Percentiles rank a stretch among this genome's conserved stretches.
Conservation (phyloP, 1,140 invertebrate genomes). For the Ceratina australensis region DNA sequence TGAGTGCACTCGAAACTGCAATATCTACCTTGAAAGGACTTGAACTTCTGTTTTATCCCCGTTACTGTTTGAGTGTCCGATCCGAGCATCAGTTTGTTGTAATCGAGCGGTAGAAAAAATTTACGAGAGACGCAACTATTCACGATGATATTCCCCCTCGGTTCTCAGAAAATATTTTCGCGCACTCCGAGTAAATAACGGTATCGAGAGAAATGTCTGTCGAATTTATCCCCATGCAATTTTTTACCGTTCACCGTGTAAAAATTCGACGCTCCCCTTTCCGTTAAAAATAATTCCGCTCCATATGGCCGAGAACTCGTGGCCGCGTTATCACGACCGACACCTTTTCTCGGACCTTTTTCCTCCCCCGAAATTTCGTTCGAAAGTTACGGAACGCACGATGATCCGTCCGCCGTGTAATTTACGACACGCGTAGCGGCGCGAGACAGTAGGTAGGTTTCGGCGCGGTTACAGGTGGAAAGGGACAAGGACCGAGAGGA, state of each 20-base stretch:
- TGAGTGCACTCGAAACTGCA: neutral
- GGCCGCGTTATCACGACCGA: neutral
- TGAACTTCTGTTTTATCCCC: neutral
- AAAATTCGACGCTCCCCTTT: conserved; percentile 17
- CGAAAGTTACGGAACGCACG: conserved; percentile 29
- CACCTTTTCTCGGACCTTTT: neutral
- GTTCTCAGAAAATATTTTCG: neutral
- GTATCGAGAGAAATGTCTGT: neutral
- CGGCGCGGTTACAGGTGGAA: conserved; percentile 61
- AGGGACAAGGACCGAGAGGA: conserved; percentile 48
- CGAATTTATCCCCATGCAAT: too few relatives aligned
- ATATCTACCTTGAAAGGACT: neutral
- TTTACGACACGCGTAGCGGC: conserved; percentile 50
- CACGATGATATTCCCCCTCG: too few relatives aligned
- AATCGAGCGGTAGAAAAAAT: neutral
- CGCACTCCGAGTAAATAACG: neutral
- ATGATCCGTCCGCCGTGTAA: conserved; percentile 47
- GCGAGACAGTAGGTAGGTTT: conserved; percentile 17
- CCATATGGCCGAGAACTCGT: neutral
- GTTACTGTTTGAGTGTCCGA: neutral
- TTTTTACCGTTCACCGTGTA: neutral
- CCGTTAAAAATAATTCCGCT: conserved; percentile 40
- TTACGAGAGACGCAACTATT: too few relatives aligned
- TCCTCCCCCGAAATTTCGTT: neutral
- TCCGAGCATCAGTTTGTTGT: neutral